Evolutionary conservation across 2,113 vertebrate genomes (phyloP).

Genomic region (Sterrhoptilus dennistouni): DNA sequence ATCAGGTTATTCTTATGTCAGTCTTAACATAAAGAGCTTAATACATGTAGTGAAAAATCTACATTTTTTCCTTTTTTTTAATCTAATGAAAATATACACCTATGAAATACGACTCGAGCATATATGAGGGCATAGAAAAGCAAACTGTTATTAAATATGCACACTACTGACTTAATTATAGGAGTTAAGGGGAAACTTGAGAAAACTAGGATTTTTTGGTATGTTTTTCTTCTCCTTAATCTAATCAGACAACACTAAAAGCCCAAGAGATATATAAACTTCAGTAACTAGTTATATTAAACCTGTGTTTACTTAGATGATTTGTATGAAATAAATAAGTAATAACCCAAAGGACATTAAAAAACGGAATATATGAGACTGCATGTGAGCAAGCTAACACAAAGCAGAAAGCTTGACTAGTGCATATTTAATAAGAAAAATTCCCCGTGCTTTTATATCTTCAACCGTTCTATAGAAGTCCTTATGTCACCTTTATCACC

Average conservation of each 20-base stretch:
- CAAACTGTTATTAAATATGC: slow-evolving; percentile 28
- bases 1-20: background rate
- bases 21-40: background rate
- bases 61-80: background rate
- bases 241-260: slow-evolving; percentile 66
- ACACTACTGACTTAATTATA: slow-evolving; percentile 35
- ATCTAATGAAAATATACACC: background rate
- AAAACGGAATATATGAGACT: slow-evolving; percentile 57
- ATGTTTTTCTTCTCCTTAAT: slow-evolving; percentile 67
- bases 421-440: slow-evolving; percentile 61
- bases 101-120: background rate
- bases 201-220: slow-evolving; percentile 57
- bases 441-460: background rate
- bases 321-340: slow-evolving; percentile 66
- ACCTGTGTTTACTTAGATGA: slow-evolving; percentile 67
- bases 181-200: slow-evolving; percentile 46
- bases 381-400: slow-evolving; percentile 42
- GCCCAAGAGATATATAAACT: slow-evolving; percentile 58
- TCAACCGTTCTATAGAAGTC: slow-evolving; percentile 57
- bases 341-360: slow-evolving; percentile 62
- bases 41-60: background rate
- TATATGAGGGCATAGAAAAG: background rate
- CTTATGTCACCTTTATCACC: slow-evolving; percentile 60
- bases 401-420: slow-evolving; percentile 14
- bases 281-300: slow-evolving; percentile 58